These are phyloP conservation scores for Albula goreensis DNA, from an alignment of 2,113 vertebrate genomes.

Conservation along the genomic window DNA sequence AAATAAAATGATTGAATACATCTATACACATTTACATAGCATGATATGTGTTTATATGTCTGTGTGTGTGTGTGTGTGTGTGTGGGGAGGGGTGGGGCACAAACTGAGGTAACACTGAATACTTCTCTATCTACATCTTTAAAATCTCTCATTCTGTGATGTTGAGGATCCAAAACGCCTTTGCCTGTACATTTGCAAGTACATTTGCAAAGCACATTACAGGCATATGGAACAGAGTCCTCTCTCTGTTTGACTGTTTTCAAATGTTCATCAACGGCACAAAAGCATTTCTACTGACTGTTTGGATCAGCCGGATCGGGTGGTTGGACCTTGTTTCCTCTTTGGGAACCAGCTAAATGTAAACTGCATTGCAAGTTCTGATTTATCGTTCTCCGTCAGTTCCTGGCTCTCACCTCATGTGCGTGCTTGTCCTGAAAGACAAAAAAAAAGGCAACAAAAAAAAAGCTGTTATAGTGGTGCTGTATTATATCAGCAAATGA, in stretches of 20 bases:
- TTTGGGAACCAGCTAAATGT: not conserved
- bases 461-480: not conserved
- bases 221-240: too few relatives aligned
- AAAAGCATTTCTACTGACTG: not conserved
- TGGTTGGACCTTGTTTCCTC: not conserved
- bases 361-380: conserved; percentile 55
- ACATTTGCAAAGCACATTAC: too few relatives aligned
- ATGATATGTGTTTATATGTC: not conserved
- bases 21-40: not conserved
- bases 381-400: conserved; percentile 76
- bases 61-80: not conserved
- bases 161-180: too few relatives aligned
- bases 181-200: too few relatives aligned
- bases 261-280: not conserved
- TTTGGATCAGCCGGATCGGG: too few relatives aligned
- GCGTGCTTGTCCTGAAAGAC: conserved; percentile 85
- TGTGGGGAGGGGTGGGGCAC: not conserved
- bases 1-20: conserved; percentile 22
- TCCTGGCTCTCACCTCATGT: conserved; percentile 89
- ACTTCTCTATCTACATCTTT: not conserved
- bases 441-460: conserved; percentile 42
- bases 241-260: not conserved
- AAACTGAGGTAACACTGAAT: not conserved
- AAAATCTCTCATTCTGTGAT: not conserved
- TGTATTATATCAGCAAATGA: not conserved